phyloP scores from a whole-genome alignment of 2,113 vertebrate genomes.

The Macaca nemestrina region DNA sequence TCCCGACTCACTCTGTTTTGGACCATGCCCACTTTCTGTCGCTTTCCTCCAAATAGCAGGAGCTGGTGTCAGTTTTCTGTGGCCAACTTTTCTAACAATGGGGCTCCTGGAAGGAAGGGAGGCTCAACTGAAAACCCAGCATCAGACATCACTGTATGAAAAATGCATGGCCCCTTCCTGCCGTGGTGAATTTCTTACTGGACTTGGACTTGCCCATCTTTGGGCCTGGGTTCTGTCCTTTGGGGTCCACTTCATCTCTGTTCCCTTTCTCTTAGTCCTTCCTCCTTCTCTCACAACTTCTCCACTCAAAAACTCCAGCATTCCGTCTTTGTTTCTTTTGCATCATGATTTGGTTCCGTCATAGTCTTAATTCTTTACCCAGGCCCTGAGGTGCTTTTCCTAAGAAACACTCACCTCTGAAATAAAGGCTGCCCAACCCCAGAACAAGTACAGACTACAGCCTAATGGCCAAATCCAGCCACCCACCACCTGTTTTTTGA shows the following conservation, averaged over 20 bases:
- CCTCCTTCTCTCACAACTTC: background rate
- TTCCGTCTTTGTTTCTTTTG: background rate
- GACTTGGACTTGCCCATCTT: background rate
- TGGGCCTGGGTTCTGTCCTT: background rate
- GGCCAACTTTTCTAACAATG: fast-evolving
- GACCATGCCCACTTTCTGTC: background rate
- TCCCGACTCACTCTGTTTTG: background rate
- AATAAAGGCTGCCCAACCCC: background rate
- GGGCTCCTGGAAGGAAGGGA: background rate
- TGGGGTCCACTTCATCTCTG: background rate
- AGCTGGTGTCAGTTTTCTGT: background rate
- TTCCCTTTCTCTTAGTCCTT: background rate
- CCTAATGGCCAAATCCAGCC: background rate
- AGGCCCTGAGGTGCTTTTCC: background rate
- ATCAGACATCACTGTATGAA: background rate
- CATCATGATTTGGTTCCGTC: background rate
- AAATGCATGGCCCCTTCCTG: background rate
- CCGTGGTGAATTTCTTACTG: fast-evolving
- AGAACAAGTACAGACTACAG: background rate
- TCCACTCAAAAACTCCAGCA: background rate
- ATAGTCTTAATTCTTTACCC: background rate
- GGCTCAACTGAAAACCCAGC: background rate
- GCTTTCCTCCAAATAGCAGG: background rate
- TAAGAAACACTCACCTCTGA: background rate
- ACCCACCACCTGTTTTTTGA: background rate